A percentile compares a stretch with the other conserved stretches of the same genome.
These are phyloP conservation scores for Sericinus montela DNA, from an alignment of 2,888 invertebrate species.

Conservation along the genomic window DNA sequence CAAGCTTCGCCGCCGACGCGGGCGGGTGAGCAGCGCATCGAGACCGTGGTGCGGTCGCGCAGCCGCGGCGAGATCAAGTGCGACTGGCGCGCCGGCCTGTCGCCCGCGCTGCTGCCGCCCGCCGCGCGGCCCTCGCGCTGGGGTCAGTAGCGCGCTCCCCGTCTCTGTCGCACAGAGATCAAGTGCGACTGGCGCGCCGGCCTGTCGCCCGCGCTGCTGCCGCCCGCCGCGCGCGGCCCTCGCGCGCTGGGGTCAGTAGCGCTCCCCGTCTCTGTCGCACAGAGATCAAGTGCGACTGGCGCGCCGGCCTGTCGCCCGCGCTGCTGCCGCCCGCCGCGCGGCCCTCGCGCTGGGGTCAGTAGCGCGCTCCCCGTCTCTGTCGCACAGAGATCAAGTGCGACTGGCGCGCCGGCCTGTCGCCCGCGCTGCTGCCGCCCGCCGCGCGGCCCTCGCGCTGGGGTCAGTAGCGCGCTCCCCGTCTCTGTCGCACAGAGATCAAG, in stretches of 20 bases:
- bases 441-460: not conserved
- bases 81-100: conserved; percentile 63
- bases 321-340: not conserved
- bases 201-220: not conserved
- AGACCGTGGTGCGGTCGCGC: conserved; percentile 57
- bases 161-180: not conserved
- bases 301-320: not conserved
- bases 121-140: conserved; percentile 49
- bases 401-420: not conserved
- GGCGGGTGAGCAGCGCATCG: conserved; percentile 45
- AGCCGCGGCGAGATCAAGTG: conserved; percentile 70
- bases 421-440: not conserved
- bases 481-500: not conserved
- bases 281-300: not conserved
- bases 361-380: not conserved
- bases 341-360: not conserved
- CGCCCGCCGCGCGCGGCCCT: not conserved
- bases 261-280: not conserved
- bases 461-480: not conserved
- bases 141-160: conserved; percentile 40
- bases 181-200: not conserved
- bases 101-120: conserved; percentile 24
- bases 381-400: not conserved
- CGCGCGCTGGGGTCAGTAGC: not conserved
- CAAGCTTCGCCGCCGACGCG: conserved; percentile 22